Percentiles rank a stretch among this genome's conserved stretches.
Conservation (phyloP, 2,797 vertebrate genomes). For the Poecilia wingei region DNA sequence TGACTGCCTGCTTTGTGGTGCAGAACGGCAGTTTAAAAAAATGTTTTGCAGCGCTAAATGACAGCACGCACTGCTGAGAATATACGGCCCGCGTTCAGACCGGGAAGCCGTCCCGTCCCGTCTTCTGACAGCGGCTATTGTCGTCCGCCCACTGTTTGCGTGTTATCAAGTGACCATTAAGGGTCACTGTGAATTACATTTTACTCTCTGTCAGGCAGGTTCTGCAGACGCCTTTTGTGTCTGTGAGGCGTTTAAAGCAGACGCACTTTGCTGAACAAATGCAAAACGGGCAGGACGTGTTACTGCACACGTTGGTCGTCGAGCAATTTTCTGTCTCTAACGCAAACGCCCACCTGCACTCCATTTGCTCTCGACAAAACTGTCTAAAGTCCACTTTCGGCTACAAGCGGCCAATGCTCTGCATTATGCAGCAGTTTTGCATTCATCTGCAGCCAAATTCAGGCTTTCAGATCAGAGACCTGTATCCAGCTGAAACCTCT, state of each 20-base stretch:
- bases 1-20: slow-evolving; percentile 57
- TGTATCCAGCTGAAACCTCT: slow-evolving; percentile 32
- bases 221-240: slow-evolving; percentile 11
- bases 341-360: slow-evolving; percentile 25
- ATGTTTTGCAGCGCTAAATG: slow-evolving; percentile 51
- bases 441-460: slow-evolving; percentile 46
- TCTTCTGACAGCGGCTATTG: neutral
- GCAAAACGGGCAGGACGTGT: slow-evolving; percentile 20
- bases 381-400: slow-evolving; percentile 28
- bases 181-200: slow-evolving; percentile 30
- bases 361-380: slow-evolving; percentile 11
- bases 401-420: slow-evolving; percentile 23
- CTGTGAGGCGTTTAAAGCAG: slow-evolving; percentile 33
- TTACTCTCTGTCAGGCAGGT: slow-evolving; percentile 33
- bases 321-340: slow-evolving; percentile 16
- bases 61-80: slow-evolving; percentile 31
- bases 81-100: slow-evolving; percentile 5
- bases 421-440: slow-evolving; percentile 33
- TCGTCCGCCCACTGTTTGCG: slow-evolving; percentile 18
- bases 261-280: slow-evolving; percentile 20
- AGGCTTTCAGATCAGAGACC: slow-evolving; percentile 43
- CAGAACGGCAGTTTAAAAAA: slow-evolving; percentile 50
- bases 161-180: slow-evolving; percentile 6
- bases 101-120: slow-evolving; percentile 2
- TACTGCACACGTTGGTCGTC: slow-evolving; percentile 24